Percentiles rank a stretch among this genome's conserved stretches.
Conservation (phyloP, 2,797 vertebrate species). For the Arnoldichthys spilopterus region DNA sequence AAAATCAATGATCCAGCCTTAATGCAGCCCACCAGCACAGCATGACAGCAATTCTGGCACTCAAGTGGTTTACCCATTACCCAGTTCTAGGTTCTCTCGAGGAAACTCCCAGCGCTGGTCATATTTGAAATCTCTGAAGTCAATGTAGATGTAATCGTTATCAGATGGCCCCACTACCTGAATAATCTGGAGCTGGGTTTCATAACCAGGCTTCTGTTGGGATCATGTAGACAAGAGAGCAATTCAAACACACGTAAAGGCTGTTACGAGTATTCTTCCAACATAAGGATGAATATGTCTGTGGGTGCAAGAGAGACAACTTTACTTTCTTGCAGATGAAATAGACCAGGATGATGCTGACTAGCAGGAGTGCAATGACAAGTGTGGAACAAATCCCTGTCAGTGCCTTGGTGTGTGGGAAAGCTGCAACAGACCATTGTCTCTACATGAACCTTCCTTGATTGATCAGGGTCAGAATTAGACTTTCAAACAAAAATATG, state of each 20-base stretch:
- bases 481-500: neutral
- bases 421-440: constrained; percentile 16
- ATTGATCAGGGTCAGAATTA: neutral
- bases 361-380: constrained; percentile 53
- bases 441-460: neutral
- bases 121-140: constrained; percentile 91
- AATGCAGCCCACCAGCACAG: neutral
- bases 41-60: neutral
- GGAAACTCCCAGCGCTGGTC: constrained; percentile 95
- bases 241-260: neutral
- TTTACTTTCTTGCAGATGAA: constrained; percentile 77
- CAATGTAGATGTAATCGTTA: constrained; percentile 94
- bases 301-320: neutral
- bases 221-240: neutral
- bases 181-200: constrained; percentile 91
- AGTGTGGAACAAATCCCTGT: constrained; percentile 48
- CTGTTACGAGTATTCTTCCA: neutral
- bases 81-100: constrained; percentile 93
- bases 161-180: constrained; percentile 86
- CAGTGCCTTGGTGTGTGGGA: neutral
- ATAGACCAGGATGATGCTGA: constrained; percentile 56
- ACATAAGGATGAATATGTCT: too few relatives aligned
- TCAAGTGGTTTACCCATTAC: constrained; percentile 67
- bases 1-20: constrained; percentile 8
- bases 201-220: constrained; percentile 85